phyloP scores from a whole-genome alignment of 30 jellyfish, hydroid and myxozoan genomes.

The Nemopilema nomurai region DNA sequence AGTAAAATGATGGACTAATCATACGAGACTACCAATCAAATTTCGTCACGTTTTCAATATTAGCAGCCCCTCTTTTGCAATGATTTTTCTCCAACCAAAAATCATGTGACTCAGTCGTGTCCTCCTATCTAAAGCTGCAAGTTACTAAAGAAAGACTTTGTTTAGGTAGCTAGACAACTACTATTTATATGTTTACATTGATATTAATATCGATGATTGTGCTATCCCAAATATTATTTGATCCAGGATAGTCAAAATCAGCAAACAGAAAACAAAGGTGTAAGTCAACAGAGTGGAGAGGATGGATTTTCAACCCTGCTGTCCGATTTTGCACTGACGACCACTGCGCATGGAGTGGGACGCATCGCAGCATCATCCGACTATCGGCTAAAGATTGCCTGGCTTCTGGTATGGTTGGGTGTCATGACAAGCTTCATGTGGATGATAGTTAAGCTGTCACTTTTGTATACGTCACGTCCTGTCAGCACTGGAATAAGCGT shows the following conservation, averaged over 20 bases:
- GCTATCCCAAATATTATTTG: background rate
- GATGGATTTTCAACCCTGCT: constrained; percentile 3
- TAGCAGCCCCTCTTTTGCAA: no score
- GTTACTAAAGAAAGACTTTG: background rate
- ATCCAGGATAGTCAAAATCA: background rate
- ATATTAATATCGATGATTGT: background rate
- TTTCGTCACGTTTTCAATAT: no score
- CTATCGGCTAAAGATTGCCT: constrained; percentile 14
- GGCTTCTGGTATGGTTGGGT: constrained; percentile 38
- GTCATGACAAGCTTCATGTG: constrained; percentile 19
- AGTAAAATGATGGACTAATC: no score
- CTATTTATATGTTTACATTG: background rate
- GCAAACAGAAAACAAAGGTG: background rate
- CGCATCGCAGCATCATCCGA: constrained; percentile 59
- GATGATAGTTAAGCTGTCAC: constrained; percentile 23
- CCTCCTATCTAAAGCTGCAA: background rate
- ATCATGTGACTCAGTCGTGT: background rate
- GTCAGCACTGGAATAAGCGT: constrained; percentile 56
- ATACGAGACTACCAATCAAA: no score
- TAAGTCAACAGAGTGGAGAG: background rate
- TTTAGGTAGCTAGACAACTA: background rate
- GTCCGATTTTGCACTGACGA: constrained; percentile 35
- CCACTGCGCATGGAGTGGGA: constrained; percentile 72
- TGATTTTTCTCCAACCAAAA: no score
- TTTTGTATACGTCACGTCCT: constrained; percentile 48